Conservation (phyloP, 2,888 invertebrate species). For the Macaria notata region DNA sequence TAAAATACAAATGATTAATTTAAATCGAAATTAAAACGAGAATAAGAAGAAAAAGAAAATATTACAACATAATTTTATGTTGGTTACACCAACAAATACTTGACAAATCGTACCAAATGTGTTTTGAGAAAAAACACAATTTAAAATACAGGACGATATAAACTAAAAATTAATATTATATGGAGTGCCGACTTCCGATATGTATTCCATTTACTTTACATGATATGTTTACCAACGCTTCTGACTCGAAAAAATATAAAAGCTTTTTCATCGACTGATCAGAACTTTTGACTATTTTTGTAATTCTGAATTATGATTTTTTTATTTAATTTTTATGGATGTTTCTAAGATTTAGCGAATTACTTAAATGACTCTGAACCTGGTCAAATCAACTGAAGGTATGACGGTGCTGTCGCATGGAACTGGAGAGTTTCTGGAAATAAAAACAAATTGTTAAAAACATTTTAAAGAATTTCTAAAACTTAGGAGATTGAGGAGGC, state of each 20-base stretch:
- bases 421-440: slow-evolving; percentile 85
- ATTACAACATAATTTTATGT: slow-evolving; percentile 17
- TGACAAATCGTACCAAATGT: slow-evolving; percentile 10
- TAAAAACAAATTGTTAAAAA: slow-evolving; percentile 15
- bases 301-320: not conserved
- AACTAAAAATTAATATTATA: not conserved
- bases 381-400: slow-evolving; percentile 83
- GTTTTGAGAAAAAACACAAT: slow-evolving; percentile 8
- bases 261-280: slow-evolving; percentile 26
- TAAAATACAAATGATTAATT: not conserved
- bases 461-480: too few relatives aligned
- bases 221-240: slow-evolving; percentile 9
- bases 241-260: slow-evolving; percentile 21
- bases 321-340: not conserved
- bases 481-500: too few relatives aligned
- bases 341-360: not conserved
- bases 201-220: slow-evolving; percentile 4
- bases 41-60: slow-evolving; percentile 17
- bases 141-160: not conserved
- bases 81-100: slow-evolving; percentile 9
- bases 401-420: slow-evolving; percentile 83
- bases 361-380: slow-evolving; percentile 78
- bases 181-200: slow-evolving; percentile 11
- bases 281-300: slow-evolving; percentile 38
- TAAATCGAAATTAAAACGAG: not conserved